phyloP scores from a whole-genome alignment of 2,113 vertebrate species.

The Phrynocephalus versicolor region DNA sequence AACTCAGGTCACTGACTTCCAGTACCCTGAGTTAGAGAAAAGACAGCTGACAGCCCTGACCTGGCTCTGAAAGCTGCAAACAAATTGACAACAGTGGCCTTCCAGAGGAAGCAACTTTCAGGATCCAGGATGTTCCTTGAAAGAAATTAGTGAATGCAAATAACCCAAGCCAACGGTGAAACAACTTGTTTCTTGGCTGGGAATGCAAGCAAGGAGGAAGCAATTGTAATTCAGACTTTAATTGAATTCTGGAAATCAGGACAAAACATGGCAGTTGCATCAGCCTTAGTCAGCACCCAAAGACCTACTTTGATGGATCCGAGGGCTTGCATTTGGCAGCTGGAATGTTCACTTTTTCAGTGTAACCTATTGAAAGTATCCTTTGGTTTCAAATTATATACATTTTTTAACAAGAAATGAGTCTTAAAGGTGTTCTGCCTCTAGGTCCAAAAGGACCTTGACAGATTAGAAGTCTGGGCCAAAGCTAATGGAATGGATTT shows the following conservation, averaged over 20 bases:
- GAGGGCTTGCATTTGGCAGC: background rate
- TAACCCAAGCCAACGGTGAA: background rate
- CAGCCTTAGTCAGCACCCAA: background rate
- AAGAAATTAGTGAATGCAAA: slow-evolving; percentile 6
- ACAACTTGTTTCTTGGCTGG: background rate
- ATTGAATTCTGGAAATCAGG: background rate
- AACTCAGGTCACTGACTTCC: background rate
- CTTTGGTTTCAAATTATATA: too few relatives aligned
- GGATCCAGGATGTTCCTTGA: slow-evolving; percentile 18
- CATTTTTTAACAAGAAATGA: too few relatives aligned
- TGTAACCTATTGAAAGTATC: too few relatives aligned
- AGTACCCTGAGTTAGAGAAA: background rate
- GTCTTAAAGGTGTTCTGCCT: too few relatives aligned
- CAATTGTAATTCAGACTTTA: background rate
- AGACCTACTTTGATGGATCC: background rate
- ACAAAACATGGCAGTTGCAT: background rate
- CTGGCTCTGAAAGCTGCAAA: background rate
- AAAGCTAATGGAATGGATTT: too few relatives aligned
- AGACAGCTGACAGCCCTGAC: background rate
- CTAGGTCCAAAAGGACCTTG: too few relatives aligned
- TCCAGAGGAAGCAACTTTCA: background rate
- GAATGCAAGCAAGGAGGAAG: background rate
- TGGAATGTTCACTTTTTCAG: background rate
- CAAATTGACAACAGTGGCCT: background rate
- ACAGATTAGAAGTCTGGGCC: too few relatives aligned